Evolutionary conservation across 2,797 vertebrate genomes (phyloP).

Genomic region (Semotilus atromaculatus): DNA sequence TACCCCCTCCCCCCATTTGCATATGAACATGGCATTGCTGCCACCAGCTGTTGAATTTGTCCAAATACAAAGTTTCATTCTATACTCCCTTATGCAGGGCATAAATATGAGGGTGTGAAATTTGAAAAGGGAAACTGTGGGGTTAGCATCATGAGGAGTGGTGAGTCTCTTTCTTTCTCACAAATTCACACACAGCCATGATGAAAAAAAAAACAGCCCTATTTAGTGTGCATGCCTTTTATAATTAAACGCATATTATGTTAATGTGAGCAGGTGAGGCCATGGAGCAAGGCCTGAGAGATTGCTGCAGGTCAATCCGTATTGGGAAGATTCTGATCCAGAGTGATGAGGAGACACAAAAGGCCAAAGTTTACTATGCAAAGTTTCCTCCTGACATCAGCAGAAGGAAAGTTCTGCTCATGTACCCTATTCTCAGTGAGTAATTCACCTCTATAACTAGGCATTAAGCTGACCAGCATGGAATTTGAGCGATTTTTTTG

Average conservation of each 20-base stretch:
- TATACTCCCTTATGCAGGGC: conserved; percentile 70
- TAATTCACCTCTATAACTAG: conserved; percentile 51
- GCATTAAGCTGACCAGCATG: background rate
- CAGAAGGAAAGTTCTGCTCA: conserved; percentile 94
- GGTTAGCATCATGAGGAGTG: conserved; percentile 90
- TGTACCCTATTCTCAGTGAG: conserved; percentile 98
- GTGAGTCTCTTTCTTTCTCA: conserved; percentile 70
- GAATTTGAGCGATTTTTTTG: background rate
- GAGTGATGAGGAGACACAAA: conserved; percentile 96
- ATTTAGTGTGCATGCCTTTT: background rate
- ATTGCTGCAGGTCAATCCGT: conserved; percentile 93
- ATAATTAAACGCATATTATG: background rate
- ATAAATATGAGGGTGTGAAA: conserved; percentile 88
- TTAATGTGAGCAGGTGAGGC: conserved; percentile 86
- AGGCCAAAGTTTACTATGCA: conserved; percentile 96
- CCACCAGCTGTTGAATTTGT: background rate
- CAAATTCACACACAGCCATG: background rate
- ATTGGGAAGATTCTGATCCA: conserved; percentile 98
- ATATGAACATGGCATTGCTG: too few species aligned
- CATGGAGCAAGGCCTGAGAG: conserved; percentile 95
- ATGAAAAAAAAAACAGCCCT: background rate
- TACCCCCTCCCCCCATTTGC: too few species aligned
- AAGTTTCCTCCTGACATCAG: conserved; percentile 98
- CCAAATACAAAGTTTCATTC: background rate
- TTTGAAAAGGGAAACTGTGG: conserved; percentile 91